Evolutionary conservation across 2,797 vertebrate species (phyloP).

Genomic region (Chiloscyllium punctatum): DNA sequence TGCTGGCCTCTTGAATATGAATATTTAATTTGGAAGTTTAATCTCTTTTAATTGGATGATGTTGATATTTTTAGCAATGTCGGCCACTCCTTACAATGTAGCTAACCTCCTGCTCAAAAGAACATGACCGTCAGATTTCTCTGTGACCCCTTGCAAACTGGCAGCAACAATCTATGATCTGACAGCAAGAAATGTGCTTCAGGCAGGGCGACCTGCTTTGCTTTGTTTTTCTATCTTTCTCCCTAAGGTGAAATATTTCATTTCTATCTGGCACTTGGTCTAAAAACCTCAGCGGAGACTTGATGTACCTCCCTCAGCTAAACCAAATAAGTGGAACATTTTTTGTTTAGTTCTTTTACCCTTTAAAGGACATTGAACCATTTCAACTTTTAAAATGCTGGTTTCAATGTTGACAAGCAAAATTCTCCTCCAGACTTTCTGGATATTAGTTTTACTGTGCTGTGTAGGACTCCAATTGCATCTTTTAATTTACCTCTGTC

Average conservation of each 20-base stretch:
- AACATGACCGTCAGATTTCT: background rate
- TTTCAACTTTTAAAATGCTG: background rate
- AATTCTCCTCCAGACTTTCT: background rate
- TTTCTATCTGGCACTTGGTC: background rate
- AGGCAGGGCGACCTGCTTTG: background rate
- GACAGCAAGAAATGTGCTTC: background rate
- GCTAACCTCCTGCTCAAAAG: background rate
- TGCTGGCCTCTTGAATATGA: background rate
- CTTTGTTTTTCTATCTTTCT: background rate
- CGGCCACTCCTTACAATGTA: background rate
- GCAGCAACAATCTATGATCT: background rate
- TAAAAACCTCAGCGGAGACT: background rate
- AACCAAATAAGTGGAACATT: background rate
- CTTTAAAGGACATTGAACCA: background rate
- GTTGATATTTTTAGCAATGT: background rate
- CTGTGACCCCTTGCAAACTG: background rate
- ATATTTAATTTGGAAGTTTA: background rate
- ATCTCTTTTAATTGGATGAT: background rate
- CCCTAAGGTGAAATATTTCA: background rate
- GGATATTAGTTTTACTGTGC: background rate
- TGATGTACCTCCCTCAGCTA: background rate
- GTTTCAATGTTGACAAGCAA: background rate
- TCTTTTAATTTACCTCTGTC: background rate
- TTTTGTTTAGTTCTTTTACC: background rate
- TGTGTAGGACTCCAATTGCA: background rate